phyloP scores from a whole-genome alignment of 2,797 vertebrate species.

The Premnoplex brunnescens region DNA sequence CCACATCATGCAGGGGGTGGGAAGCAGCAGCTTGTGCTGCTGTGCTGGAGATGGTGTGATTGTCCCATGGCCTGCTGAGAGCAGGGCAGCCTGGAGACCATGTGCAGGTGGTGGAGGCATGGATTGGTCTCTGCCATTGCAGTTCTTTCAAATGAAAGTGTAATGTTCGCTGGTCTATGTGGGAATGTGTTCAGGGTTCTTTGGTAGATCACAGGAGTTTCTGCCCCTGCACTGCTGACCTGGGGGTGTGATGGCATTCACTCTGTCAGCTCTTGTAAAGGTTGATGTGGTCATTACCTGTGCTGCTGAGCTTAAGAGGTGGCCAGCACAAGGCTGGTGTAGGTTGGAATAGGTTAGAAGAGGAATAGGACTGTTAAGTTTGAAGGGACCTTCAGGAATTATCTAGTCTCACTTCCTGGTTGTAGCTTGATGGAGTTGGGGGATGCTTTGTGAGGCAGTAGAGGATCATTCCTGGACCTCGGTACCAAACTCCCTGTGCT shows the following conservation, averaged over 20 bases:
- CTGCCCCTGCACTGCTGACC: not conserved
- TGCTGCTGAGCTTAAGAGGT: not conserved
- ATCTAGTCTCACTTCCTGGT: not conserved
- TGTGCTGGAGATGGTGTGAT: not conserved
- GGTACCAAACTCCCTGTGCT: not conserved
- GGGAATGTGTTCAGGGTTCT: not conserved
- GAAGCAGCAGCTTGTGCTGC: not conserved
- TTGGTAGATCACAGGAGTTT: not conserved
- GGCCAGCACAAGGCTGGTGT: not conserved
- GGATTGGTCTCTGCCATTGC: not conserved
- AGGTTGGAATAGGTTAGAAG: not conserved
- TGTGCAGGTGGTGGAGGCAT: not conserved
- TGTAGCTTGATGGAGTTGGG: not conserved
- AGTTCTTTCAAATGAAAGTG: not conserved
- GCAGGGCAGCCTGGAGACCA: not conserved
- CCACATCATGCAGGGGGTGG: not conserved
- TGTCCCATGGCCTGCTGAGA: not conserved
- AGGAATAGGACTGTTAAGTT: not conserved
- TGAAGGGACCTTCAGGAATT: not conserved
- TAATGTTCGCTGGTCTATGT: not conserved
- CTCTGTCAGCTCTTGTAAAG: not conserved
- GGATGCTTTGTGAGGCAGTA: not conserved
- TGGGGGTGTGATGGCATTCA: not conserved
- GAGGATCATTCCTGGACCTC: not conserved
- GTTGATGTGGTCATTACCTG: not conserved